Evolutionary conservation across 2,797 vertebrate genomes (phyloP).

Genomic region (Arrhamphus sclerolepis): DNA sequence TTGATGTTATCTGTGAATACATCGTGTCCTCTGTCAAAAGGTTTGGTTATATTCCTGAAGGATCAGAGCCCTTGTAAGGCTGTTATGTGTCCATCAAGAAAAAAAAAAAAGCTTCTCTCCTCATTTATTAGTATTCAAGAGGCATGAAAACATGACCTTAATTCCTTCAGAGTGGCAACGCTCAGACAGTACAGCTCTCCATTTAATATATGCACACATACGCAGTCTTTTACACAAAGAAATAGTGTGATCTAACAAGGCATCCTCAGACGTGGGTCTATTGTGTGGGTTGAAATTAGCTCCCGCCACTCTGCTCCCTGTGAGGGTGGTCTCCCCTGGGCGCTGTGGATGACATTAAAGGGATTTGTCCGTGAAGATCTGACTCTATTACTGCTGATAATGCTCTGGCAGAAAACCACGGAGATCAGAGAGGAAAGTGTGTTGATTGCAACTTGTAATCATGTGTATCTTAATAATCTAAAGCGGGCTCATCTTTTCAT

Average conservation of each 20-base stretch:
- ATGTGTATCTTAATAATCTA: conserved; percentile 64
- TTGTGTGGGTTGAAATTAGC: conserved; percentile 82
- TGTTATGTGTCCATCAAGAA: conserved; percentile 41
- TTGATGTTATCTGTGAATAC: conserved; percentile 59
- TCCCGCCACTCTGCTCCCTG: conserved; percentile 71
- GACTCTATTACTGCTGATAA: conserved; percentile 77
- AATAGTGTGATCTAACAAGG: conserved; percentile 68
- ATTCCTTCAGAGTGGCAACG: conserved; percentile 72
- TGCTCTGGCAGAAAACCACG: conserved; percentile 50
- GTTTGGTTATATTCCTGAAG: conserved; percentile 39
- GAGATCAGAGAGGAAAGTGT: conserved; percentile 65
- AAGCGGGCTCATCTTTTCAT: conserved; percentile 54
- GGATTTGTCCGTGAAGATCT: conserved; percentile 77
- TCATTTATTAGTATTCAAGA: conserved; percentile 74
- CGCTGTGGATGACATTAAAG: conserved; percentile 75
- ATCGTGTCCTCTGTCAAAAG: conserved; percentile 46
- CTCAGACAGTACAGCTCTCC: conserved; percentile 58
- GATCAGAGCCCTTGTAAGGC: conserved; percentile 48
- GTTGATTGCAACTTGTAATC: conserved; percentile 63
- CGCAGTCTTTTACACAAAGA: conserved; percentile 25
- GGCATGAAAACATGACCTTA: conserved; percentile 80
- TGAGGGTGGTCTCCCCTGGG: conserved; percentile 81
- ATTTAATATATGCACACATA: conserved; percentile 44
- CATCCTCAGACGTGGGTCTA: conserved; percentile 72
- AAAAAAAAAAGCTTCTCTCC: conserved; percentile 60